Evolutionary conservation across 23 tunicate genomes (phyloP).

Genomic region (Styela clava): DNA sequence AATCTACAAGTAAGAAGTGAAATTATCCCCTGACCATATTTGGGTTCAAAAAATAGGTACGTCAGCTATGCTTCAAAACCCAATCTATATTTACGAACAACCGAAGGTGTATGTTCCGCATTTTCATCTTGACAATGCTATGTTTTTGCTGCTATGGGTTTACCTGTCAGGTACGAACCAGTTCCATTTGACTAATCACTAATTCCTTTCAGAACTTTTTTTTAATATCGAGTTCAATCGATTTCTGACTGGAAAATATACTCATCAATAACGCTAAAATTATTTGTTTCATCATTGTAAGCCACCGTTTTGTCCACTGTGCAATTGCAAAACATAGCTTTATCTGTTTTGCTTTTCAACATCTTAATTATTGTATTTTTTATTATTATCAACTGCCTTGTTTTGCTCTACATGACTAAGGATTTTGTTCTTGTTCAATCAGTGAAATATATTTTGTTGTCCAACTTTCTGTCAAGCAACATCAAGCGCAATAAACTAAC

Average conservation of each 20-base stretch:
- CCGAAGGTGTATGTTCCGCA: not conserved
- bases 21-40: too few species aligned
- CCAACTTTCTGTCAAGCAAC: too few species aligned
- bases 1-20: too few species aligned
- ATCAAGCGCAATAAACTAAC: too few species aligned
- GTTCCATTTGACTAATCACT: not conserved
- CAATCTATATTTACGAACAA: not conserved
- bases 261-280: too few species aligned
- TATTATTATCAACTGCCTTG: slow-evolving; percentile 8
- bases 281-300: not conserved
- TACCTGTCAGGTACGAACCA: too few species aligned
- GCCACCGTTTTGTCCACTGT: not conserved
- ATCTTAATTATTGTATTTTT: not conserved
- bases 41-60: too few species aligned
- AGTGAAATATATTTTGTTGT: slow-evolving; percentile 4
- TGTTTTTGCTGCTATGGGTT: not conserved
- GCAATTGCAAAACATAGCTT: not conserved
- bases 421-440: not conserved
- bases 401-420: not conserved
- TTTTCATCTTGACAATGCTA: not conserved
- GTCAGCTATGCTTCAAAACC: too few species aligned
- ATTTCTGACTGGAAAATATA: too few species aligned
- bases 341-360: not conserved
- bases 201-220: too few species aligned
- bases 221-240: too few species aligned